Base-by-base conservation (phyloP, 2,113 vertebrate genomes). In the Pavo muticus region DNA sequence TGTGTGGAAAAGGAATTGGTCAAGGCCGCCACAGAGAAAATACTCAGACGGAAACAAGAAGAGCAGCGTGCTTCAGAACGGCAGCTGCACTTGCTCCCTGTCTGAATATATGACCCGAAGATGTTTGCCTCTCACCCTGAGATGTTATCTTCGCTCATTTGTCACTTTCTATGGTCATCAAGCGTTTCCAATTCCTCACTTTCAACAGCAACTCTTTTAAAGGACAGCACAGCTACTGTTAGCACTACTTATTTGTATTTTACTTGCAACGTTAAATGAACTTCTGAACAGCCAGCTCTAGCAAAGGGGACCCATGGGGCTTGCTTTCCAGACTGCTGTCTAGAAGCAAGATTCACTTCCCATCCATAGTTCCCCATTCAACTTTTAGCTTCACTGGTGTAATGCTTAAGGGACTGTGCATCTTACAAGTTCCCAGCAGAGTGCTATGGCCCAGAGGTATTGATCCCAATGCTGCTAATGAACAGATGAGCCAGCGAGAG, bases 11-110 rank as follows among this genome's bases (percentile, higher is more conserved):
- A 82, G 76, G 52, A 87, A 82, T 16, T 8, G 37, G 72, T 52
- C 88, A 90, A 84, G 93, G 91, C 47, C 83, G 81, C 69, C 37
- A 29, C 56, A 37, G 85, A 94, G 72, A 80, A 88, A 84, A 60
- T 25, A 72, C n/a, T 32, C 30, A 24, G 50, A 84, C 81, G 72
- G 76, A 87, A 87, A 75, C 37, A 56, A 65, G 87, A 91, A 10
- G 20, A 83, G 71, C 78, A 63, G 63, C 16, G 5, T 40, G 29
- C 24, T 67, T 82, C 39, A 27, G 45, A 63, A 71, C 92, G 63
- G 77, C 5, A 14, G 45, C 72, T 94, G 84, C 56, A 70, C 21
- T 4, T 27, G 52, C 42, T 88, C 56, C 61, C n/a, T 64, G 47
- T 30, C 40, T 78, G 56, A 64, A 14, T 15, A 4, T 6, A 10